Conservation (phyloP, 2,888 invertebrate genomes). For the Nematopogon swammerdamellus region DNA sequence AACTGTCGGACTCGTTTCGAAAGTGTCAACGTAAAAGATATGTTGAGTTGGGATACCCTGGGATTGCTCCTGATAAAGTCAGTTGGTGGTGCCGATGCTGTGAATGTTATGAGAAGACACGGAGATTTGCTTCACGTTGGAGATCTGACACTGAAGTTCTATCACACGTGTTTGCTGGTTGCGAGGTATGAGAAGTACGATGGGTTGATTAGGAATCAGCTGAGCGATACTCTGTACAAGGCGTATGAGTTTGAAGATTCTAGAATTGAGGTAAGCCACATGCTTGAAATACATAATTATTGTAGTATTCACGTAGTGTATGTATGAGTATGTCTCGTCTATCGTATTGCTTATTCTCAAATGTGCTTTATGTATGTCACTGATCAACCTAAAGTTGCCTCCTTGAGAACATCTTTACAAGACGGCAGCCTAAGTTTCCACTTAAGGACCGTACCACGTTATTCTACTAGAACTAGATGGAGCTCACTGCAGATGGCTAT, state of each 20-base stretch:
- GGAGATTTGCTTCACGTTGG: constrained; percentile 52
- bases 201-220: constrained; percentile 22
- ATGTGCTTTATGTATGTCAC: no score
- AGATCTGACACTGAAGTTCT: constrained; percentile 60
- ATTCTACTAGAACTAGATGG: no score
- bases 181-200: constrained; percentile 42
- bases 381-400: no score
- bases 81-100: constrained; percentile 55
- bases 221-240: constrained; percentile 38
- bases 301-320: neutral
- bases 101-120: constrained; percentile 55
- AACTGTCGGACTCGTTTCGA: constrained; percentile 55
- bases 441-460: no score
- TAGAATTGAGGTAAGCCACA: constrained; percentile 34
- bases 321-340: neutral
- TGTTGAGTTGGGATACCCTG: constrained; percentile 60
- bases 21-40: constrained; percentile 38
- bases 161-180: constrained; percentile 52
- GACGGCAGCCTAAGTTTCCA: no score
- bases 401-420: no score
- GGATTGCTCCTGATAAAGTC: constrained; percentile 58
- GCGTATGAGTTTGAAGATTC: constrained; percentile 36
- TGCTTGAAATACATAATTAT: no score
- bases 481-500: no score
- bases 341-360: neutral